These are phyloP conservation scores for Brachyalestes nurse DNA, from an alignment of 2,797 vertebrate species.

Conservation along the genomic window DNA sequence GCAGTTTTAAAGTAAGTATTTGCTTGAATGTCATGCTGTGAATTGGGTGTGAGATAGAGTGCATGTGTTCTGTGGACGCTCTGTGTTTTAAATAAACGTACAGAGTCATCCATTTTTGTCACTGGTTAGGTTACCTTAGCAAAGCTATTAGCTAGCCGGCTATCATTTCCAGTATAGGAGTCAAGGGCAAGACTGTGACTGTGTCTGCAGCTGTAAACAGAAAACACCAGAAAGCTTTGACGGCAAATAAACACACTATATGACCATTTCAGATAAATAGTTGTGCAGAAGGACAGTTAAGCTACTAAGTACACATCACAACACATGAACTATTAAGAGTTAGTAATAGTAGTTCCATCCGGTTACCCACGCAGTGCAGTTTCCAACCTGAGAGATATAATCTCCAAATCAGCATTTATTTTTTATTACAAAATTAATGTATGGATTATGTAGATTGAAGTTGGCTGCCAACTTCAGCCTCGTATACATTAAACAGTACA, in stretches of 20 bases:
- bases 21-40: rapidly evolving
- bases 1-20: constrained; percentile 67
- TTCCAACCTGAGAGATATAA: no score
- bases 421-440: no score
- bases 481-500: no score
- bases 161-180: background rate
- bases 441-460: no score
- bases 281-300: background rate
- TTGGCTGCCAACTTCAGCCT: no score
- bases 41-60: background rate
- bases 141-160: constrained; percentile 17
- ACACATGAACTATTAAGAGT: no score
- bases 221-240: background rate
- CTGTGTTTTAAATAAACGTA: background rate
- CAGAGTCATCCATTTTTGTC: background rate
- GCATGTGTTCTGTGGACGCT: no score
- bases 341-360: no score
- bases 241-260: background rate
- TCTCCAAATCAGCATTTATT: no score
- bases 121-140: background rate
- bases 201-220: background rate
- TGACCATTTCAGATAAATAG: background rate
- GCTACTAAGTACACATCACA: no score
- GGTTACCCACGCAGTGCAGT: no score
- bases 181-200: constrained; percentile 6